Conservation (phyloP, 2,888 invertebrate genomes). For the Oxyteleia sp. region DNA sequence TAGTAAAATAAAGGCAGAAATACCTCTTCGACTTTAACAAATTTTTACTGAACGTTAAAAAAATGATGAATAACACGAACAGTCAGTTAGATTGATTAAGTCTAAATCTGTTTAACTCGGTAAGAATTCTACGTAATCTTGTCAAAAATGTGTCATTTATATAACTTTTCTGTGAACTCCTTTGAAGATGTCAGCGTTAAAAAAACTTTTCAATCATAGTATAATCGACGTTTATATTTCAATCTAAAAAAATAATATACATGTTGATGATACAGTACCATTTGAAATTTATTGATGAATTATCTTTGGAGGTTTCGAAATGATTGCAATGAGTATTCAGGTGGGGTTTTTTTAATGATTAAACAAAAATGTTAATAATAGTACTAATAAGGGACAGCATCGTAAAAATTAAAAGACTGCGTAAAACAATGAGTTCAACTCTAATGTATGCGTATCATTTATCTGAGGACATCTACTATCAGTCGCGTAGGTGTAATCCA, state of each 20-base stretch:
- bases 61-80: no score
- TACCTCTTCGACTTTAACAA: background rate
- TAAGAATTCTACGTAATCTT: constrained; percentile 13
- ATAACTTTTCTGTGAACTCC: background rate
- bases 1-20: constrained; percentile 25
- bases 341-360: constrained; percentile 13
- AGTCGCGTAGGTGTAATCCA: constrained; percentile 63
- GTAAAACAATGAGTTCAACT: constrained; percentile 56
- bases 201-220: constrained; percentile 24
- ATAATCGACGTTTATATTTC: constrained; percentile 14
- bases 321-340: constrained; percentile 1
- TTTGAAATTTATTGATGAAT: constrained; percentile 30
- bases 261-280: no score
- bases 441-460: constrained; percentile 67
- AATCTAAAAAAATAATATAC: no score
- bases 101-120: background rate
- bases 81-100: constrained; percentile 13
- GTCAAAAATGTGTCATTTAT: constrained; percentile 21
- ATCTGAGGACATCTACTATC: constrained; percentile 64
- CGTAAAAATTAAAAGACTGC: constrained; percentile 12
- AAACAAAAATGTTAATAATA: constrained; percentile 46
- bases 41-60: background rate
- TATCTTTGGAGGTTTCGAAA: constrained; percentile 16
- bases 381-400: constrained; percentile 44
- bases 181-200: no score